Percentiles rank a stretch among this genome's conserved stretches.
Evolutionary conservation across 2,797 vertebrate species (phyloP).

Genomic region (Eupleurogrammus muticus): DNA sequence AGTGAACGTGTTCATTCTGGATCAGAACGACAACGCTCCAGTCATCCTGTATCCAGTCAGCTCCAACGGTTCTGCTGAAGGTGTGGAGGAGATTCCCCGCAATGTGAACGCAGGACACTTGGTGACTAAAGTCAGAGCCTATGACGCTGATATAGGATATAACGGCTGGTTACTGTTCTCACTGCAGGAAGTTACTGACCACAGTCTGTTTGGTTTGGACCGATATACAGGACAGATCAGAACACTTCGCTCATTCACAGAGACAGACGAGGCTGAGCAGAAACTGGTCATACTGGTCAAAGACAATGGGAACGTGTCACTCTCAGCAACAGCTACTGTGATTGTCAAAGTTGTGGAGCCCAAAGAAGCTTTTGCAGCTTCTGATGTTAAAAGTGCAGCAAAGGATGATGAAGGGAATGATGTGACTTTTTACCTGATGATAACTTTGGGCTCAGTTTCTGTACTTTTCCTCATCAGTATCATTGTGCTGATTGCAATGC

Average conservation of each 20-base stretch:
- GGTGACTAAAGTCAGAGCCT: constrained; percentile 34
- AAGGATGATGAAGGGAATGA: constrained; percentile 27
- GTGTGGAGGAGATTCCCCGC: constrained; percentile 20
- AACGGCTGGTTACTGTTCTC: constrained; percentile 37
- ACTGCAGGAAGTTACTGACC: constrained; percentile 13
- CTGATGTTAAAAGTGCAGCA: constrained; percentile 32
- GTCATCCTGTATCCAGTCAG: constrained; percentile 28
- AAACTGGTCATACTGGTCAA: constrained; percentile 42
- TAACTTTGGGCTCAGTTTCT: constrained; percentile 51
- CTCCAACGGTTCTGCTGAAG: constrained; percentile 37
- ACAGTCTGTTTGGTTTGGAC: constrained; percentile 27
- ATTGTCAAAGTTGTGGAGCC: constrained; percentile 31
- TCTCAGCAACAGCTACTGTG: constrained; percentile 35
- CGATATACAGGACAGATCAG: constrained; percentile 39
- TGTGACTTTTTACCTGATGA: constrained; percentile 42
- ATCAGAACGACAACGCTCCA: constrained; percentile 51
- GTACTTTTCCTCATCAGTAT: constrained; percentile 44
- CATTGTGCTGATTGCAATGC: constrained; percentile 50
- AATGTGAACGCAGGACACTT: constrained; percentile 30
- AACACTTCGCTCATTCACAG: constrained; percentile 39
- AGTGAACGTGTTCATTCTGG: constrained; percentile 47
- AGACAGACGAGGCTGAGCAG: constrained; percentile 38
- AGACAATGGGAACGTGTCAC: constrained; percentile 43
- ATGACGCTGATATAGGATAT: constrained; percentile 42
- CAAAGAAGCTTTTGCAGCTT: constrained; percentile 39